Conservation (phyloP, 2,113 vertebrate species). For the Calcarius ornatus region DNA sequence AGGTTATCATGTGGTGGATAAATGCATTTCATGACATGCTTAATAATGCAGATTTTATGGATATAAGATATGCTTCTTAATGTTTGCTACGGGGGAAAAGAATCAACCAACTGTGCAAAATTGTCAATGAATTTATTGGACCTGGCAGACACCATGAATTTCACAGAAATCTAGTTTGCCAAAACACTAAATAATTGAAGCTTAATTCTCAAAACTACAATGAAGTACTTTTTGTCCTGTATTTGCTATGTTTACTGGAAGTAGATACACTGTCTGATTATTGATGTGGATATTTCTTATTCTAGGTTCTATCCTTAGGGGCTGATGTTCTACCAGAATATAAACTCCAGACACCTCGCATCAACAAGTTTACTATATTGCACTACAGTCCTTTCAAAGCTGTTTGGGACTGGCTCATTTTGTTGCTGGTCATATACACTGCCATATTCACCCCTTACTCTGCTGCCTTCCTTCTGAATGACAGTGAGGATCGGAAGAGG, state of each 20-base stretch:
- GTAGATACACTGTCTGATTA: not conserved
- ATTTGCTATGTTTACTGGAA: not conserved
- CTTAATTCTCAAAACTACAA: not conserved
- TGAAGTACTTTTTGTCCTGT: not conserved
- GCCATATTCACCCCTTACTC: conserved; percentile 98
- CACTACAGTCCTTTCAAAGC: conserved; percentile 99
- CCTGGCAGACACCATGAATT: not conserved
- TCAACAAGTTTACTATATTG: conserved; percentile 97
- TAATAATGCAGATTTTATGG: not conserved
- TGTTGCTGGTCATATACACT: conserved; percentile 95
- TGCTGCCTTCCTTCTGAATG: conserved; percentile 96
- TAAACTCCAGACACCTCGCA: conserved; percentile 95
- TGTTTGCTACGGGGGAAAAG: not conserved
- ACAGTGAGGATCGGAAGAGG: conserved; percentile 90
- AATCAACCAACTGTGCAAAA: not conserved
- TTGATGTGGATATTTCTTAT: not conserved
- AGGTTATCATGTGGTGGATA: not conserved
- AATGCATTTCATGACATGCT: not conserved
- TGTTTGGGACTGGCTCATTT: conserved; percentile 98
- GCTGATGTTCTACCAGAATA: conserved; percentile 98
- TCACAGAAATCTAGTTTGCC: not conserved
- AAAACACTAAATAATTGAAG: not conserved
- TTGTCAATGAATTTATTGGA: not conserved
- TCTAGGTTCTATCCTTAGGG: conserved; percentile 93
- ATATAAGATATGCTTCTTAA: not conserved